Base-by-base conservation (phyloP, 2,797 vertebrate species). In the Setipinna tenuifilis region DNA sequence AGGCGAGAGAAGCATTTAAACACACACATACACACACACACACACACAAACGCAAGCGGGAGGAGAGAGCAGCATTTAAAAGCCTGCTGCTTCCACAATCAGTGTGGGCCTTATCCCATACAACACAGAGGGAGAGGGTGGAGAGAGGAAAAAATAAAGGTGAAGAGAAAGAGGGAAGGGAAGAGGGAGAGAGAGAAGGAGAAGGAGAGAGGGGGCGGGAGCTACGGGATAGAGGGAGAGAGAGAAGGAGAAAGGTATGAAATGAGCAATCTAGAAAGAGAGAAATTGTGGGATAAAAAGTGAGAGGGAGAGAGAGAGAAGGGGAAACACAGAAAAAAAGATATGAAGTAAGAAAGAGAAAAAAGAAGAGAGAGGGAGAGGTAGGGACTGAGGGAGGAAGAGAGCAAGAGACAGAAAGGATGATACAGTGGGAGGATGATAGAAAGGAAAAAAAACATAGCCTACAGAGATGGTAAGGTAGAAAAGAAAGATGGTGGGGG, bases 81-180 rank as follows among this genome's bases (percentile, higher is more conserved):
- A 85, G 84, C 59, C 58, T 16, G 78, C 59, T 62, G 83, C 62
- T 86, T 71, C 81, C 50, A 81, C 83, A 89, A 89, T 86, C 81
- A 68, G 81, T 59, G 68, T 59, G 50, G 83, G 83, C 28, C 14
- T 28, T 10, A 31, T 75, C 68, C 31, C 68, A 35, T 75, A 35
- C 68, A 35, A 9, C 68, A 35, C 17, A 59, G 17, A 59, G 58
- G 17, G 0, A 59, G 58, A 59, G 58, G 50, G 50, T 7, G 50
- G 50, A 54, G 19, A 59, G 58, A 59, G 58, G 11, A 17, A 21
- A 21, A 59, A 6, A 59, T 1, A 59, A 6, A 59, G 19, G 21
- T 4, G 19, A 21, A 59, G 58, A 59, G 16, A 28, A 10, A 75
- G 68, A 75, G 28, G 12, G 14, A 35, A 28, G 16, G 65, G 14